Base-by-base conservation (phyloP, 2,797 vertebrate species). In the Typhlichthys eigenmanni region DNA sequence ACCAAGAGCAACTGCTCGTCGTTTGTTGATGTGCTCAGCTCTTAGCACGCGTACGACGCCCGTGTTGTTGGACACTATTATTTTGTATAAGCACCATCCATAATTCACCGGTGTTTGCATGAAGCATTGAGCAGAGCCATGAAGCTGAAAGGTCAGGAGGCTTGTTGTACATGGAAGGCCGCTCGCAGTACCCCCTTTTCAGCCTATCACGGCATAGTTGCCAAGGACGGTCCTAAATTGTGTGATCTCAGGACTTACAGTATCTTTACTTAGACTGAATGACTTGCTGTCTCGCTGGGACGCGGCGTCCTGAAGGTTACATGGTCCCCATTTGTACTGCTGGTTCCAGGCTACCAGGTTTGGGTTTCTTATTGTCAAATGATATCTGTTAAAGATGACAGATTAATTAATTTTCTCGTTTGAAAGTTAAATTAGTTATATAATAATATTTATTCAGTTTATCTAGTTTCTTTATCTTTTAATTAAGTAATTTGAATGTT, bases 11-110 rank as follows among this genome's bases (percentile, higher is more conserved):
- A 47, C 54, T 50, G 72, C 75, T 29, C 62, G 67, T 63, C 70
- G 75, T 83, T 82, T 83, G 78, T 76, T 79, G 69, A 70, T 69
- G 76, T 78, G 64, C 68, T 71, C 59, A 43, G 73, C 69, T 86
- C 69, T 84, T 81, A 80, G 74, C 81, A 68, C 66, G 46, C 3
- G 12, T 48, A 61, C 75, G 70, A 67, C 81, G 60, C 64, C 64
- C 71, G 75, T 81, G 76, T 74, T 86, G 85, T 88, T 53, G 68
- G 86, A 88, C 80, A 69, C 14, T 82, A 82, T 88, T 90, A 75
- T 89, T 88, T 87, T 88, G 85, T 79, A 82, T 87, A 88, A 88
- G 88, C 86, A 78, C 66, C 82, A 87, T 91, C 38, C 63, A 89
- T 89, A 82, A 91, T 91, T 90, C 69, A 91, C 64, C 45, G 0